Conservation (phyloP, 2,113 vertebrate genomes). For the Pteronura brasiliensis region DNA sequence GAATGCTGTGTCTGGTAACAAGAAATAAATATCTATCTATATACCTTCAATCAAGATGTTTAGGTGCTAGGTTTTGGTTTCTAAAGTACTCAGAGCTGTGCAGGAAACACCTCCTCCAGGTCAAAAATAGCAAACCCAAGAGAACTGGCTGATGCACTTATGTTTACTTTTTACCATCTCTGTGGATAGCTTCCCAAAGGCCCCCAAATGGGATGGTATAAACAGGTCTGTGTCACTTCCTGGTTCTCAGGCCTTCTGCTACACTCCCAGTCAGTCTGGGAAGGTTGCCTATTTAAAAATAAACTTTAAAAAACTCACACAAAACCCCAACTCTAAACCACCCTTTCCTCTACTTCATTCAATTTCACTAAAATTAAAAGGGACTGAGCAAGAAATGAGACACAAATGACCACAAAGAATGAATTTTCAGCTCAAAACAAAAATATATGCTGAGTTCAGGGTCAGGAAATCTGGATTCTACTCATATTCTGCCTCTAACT, state of each 20-base stretch:
- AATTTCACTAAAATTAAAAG: slow-evolving; percentile 65
- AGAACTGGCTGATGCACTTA: slow-evolving; percentile 21
- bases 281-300: slow-evolving; percentile 76
- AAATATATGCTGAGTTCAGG: slow-evolving; percentile 19
- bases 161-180: slow-evolving; percentile 66
- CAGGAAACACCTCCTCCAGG: slow-evolving; percentile 59
- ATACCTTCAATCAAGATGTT: background rate
- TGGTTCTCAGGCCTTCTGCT: slow-evolving; percentile 65
- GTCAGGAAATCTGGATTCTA: slow-evolving; percentile 19
- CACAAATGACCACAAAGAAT: slow-evolving; percentile 55
- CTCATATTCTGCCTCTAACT: background rate
- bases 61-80: slow-evolving; percentile 32
- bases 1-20: background rate
- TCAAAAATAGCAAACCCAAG: slow-evolving; percentile 66
- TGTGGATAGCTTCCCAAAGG: slow-evolving; percentile 27
- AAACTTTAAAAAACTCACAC: slow-evolving; percentile 68
- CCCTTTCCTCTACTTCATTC: slow-evolving; percentile 49
- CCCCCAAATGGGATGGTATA: slow-evolving; percentile 55
- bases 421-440: slow-evolving; percentile 40
- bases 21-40: background rate
- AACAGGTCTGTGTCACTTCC: slow-evolving; percentile 74
- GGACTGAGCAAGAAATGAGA: slow-evolving; percentile 4
- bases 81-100: background rate
- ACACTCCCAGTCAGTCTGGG: slow-evolving; percentile 68
- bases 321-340: slow-evolving; percentile 55